Evolutionary conservation across 2,797 vertebrate species (phyloP), one percentile per base, ranked within the genome.

Genomic region (Gymnocypris eckloni): DNA sequence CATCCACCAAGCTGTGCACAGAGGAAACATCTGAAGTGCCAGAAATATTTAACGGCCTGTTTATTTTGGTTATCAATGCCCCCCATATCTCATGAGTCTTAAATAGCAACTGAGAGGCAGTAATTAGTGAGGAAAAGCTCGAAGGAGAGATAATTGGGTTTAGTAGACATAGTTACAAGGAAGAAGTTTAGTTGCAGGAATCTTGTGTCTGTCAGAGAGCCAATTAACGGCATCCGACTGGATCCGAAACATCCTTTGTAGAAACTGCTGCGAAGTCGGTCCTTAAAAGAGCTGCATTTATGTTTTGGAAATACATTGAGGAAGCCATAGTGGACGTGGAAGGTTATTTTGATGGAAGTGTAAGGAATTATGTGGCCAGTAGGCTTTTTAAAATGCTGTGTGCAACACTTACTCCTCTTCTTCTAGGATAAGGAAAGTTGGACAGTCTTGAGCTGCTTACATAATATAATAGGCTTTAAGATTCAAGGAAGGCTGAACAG

Each of bases 161-260:
- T 88, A 25, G 72, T 86, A 86, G 86, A 87, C 88, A 87, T 80
- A 83, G 82, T 79, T 79, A 88, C 84, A 86, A 79, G 90, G 85
- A 81, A 89, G 88, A 79, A 83, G 90, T 89, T 92, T 84, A 81
- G 87, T 88, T 88, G 89, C 81, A 86, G 79, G 85, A 81, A 67
- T 86, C 87, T 80, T 2, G 41, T 69, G 86, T 91, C 90, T 87
- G 90, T 92, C 92, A 91, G 85, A 73, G 75, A 89, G 90, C 90
- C 91, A 94, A 93, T 94, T 92, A 93, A 91, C 87, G 79, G 87
- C 88, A 89, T 59, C 85, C 52, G 67, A 91, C 84, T 71, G 84
- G 20, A 70, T 64, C 75, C 73, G 18, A 82, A 79, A 71, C 56
- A 7, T 87, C 25, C 39, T 70, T 61, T 78, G 50, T 56, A 43